Percentiles rank a stretch among this genome's conserved stretches.
phyloP scores from a whole-genome alignment of 92 coral and sea anemone species.

The Zoanthus solanderi region DNA sequence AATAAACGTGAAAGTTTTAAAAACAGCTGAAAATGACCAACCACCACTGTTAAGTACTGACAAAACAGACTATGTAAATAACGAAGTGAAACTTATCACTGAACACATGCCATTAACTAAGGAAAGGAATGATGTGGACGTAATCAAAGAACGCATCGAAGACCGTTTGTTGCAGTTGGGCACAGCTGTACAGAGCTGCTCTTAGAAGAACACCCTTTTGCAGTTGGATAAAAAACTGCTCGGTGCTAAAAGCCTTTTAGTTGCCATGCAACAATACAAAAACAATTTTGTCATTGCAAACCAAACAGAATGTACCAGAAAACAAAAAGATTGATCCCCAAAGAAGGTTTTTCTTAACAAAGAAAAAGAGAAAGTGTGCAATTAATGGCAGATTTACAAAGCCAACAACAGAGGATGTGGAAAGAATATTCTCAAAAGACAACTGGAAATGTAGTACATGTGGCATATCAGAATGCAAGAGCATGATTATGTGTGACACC shows the following conservation, averaged over 20 bases:
- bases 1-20: background rate
- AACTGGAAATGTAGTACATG: conserved; percentile 14
- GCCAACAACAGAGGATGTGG: conserved; percentile 32
- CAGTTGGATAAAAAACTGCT: conserved; percentile 42
- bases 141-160: background rate
- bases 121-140: conserved; percentile 6
- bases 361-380: conserved; percentile 5
- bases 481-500: conserved; percentile 26
- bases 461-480: conserved; percentile 21
- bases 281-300: background rate
- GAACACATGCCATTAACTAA: conserved; percentile 27
- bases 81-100: conserved; percentile 18
- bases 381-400: conserved; percentile 30
- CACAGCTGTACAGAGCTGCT: conserved; percentile 15
- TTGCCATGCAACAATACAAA: conserved; percentile 10
- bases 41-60: conserved; percentile 6
- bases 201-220: conserved; percentile 15
- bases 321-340: background rate
- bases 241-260: conserved; percentile 41
- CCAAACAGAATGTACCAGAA: background rate
- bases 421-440: conserved; percentile 25
- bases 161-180: conserved; percentile 26
- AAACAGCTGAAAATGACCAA: conserved; percentile 20
- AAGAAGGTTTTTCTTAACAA: background rate
- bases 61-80: conserved; percentile 17